Percentiles rank a stretch among this genome's conserved stretches.
Evolutionary conservation across 2,113 vertebrate species (phyloP).

Genomic region (Kryptolebias marmoratus): DNA sequence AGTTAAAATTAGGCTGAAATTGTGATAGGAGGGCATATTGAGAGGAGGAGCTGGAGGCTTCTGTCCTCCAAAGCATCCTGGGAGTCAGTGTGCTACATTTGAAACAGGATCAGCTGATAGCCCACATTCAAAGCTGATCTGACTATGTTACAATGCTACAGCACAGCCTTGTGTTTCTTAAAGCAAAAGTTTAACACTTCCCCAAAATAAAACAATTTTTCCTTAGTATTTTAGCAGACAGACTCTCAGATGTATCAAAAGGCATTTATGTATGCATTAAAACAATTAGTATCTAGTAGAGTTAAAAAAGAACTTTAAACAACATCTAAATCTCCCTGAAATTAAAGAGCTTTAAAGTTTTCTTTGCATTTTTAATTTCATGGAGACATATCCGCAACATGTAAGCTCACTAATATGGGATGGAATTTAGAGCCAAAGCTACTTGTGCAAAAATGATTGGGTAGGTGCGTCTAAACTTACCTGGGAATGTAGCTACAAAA

Average conservation of each 20-base stretch:
- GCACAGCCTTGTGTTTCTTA: not conserved
- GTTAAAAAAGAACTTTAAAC: not conserved
- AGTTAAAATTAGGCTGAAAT: slow-evolving; percentile 52
- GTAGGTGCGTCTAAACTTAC: too few relatives aligned
- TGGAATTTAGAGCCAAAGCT: not conserved
- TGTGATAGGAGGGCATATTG: slow-evolving; percentile 43
- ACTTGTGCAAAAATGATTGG: not conserved
- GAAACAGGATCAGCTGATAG: slow-evolving; percentile 62
- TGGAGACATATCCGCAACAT: not conserved
- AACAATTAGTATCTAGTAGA: not conserved
- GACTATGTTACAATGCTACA: not conserved
- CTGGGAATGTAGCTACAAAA: not conserved
- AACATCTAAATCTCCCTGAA: not conserved
- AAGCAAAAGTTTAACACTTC: not conserved
- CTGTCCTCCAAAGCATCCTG: slow-evolving; percentile 60
- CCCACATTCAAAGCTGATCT: slow-evolving; percentile 48
- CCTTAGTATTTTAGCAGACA: not conserved
- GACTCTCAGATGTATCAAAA: not conserved
- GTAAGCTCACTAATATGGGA: not conserved
- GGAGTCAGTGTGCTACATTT: slow-evolving; percentile 70
- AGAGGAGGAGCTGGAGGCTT: slow-evolving; percentile 42
- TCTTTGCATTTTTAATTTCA: not conserved
- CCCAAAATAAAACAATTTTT: not conserved
- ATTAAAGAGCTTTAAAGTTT: not conserved
- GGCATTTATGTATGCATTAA: too few relatives aligned